Conservation (phyloP, 2,113 vertebrate genomes). For the Cyanistes caeruleus region DNA sequence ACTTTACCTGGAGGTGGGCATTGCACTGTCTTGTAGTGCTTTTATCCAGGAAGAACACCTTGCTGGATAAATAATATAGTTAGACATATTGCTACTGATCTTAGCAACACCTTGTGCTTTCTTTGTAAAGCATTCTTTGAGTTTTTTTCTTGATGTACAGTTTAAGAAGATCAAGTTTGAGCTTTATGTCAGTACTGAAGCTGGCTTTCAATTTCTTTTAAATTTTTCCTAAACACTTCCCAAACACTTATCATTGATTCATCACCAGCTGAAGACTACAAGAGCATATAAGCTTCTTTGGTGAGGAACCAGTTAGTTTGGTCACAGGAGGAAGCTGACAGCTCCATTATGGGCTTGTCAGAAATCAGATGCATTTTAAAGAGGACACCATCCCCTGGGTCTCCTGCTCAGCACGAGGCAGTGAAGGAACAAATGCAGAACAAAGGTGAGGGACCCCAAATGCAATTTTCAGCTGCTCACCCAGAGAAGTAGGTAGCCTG, state of each 20-base stretch:
- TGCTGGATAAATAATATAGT: neutral
- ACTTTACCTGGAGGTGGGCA: neutral
- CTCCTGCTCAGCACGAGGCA: neutral
- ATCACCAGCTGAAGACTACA: neutral
- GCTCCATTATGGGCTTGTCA: neutral
- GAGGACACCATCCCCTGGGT: neutral
- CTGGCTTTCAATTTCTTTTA: neutral
- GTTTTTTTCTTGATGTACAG: neutral
- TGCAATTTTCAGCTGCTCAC: neutral
- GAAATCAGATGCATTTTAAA: neutral
- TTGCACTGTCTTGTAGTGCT: neutral
- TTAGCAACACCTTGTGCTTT: neutral
- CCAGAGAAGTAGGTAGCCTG: neutral
- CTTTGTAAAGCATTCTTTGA: neutral
- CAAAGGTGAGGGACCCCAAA: slow-evolving; percentile 14
- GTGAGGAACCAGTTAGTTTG: neutral
- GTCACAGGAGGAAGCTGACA: slow-evolving; percentile 3
- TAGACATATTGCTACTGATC: neutral
- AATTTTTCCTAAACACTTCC: neutral
- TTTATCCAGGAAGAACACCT: neutral
- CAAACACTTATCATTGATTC: neutral
- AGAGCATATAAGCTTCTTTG: neutral
- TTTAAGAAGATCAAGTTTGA: neutral
- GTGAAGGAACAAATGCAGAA: neutral
- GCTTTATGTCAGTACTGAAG: neutral